phyloP scores from a whole-genome alignment of 2,797 vertebrate species.

The Manis javanica region DNA sequence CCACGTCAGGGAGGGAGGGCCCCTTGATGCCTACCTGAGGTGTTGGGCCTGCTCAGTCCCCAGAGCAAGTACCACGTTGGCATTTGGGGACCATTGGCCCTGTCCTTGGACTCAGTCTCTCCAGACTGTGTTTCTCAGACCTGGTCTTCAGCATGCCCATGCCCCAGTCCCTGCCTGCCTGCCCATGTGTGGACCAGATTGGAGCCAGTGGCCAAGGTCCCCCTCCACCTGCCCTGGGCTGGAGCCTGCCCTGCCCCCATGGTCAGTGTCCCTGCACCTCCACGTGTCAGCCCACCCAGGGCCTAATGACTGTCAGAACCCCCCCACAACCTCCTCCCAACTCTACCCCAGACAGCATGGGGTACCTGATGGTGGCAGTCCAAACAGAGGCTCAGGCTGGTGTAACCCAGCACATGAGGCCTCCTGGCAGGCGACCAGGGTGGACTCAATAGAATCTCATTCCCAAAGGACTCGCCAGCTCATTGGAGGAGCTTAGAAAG shows the following conservation, averaged over 20 bases:
- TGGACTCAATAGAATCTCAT: neutral
- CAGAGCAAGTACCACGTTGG: neutral
- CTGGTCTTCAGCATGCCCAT: neutral
- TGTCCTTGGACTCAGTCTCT: neutral
- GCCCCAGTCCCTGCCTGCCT: neutral
- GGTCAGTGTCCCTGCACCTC: neutral
- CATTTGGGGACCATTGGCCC: neutral
- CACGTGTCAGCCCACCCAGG: neutral
- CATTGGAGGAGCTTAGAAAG: neutral
- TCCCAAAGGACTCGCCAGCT: neutral
- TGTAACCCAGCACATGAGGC: neutral
- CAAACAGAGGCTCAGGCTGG: neutral
- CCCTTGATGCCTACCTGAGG: neutral
- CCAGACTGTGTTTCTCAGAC: neutral
- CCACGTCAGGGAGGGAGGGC: too few relatives aligned
- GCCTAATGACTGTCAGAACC: neutral
- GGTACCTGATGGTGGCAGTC: neutral
- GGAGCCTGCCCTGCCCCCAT: neutral
- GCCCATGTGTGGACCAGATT: neutral
- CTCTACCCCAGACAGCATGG: neutral
- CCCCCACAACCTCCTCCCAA: neutral
- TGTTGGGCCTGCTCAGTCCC: neutral
- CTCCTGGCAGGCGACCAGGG: neutral
- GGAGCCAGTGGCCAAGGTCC: neutral
- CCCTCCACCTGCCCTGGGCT: neutral